These are phyloP conservation scores for Sorex maritimensis DNA, from an alignment of 2,797 vertebrate species.

Conservation along the genomic window DNA sequence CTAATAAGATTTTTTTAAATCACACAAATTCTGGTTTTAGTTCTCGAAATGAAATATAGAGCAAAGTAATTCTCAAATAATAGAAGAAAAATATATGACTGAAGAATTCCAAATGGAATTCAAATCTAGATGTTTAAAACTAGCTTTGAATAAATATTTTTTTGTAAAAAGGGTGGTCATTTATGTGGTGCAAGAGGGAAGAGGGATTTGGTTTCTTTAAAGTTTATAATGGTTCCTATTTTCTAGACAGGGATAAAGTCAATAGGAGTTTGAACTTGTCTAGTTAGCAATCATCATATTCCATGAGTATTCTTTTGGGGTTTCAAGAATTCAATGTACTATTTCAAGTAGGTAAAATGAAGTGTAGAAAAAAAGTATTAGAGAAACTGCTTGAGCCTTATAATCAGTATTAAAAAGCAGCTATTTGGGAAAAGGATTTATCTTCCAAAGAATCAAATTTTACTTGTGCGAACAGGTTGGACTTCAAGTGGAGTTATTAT, in stretches of 20 bases:
- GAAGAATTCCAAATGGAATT: constrained; percentile 32
- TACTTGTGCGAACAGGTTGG: neutral
- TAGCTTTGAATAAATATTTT: neutral
- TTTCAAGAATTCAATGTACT: neutral
- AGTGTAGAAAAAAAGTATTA: constrained; percentile 10
- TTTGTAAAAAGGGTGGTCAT: constrained; percentile 1
- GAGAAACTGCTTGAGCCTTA: neutral
- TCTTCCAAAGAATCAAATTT: constrained; percentile 48
- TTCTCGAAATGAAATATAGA: neutral
- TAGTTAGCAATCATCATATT: neutral
- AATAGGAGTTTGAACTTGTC: constrained; percentile 26
- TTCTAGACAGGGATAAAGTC: neutral
- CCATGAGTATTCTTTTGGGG: constrained; percentile 13
- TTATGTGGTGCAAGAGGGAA: neutral
- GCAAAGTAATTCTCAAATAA: constrained; percentile 57
- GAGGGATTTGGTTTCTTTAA: constrained; percentile 14
- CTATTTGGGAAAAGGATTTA: neutral
- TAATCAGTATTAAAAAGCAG: neutral
- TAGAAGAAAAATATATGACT: neutral
- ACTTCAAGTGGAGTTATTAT: constrained; percentile 14
- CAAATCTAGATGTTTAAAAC: constrained; percentile 33
- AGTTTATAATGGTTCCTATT: neutral
- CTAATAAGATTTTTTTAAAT: neutral
- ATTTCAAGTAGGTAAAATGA: neutral
- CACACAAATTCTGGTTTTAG: constrained; percentile 22